A percentile compares a stretch with the other conserved stretches of the same genome.
phyloP scores from a whole-genome alignment of 2,888 invertebrate genomes.

The Lydus trimaculatus region DNA sequence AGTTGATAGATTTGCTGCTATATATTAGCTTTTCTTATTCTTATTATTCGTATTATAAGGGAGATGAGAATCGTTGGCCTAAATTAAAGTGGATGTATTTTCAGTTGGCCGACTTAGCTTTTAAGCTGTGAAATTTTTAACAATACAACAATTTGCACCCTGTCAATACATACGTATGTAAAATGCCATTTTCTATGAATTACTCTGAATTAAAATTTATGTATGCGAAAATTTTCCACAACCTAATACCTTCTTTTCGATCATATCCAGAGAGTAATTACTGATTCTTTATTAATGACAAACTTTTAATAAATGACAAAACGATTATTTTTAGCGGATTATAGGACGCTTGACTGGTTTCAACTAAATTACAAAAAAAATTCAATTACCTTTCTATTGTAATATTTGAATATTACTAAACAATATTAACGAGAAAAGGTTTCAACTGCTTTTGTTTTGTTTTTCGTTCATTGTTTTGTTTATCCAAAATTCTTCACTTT shows the following conservation, averaged over 20 bases:
- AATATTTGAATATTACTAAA: neutral
- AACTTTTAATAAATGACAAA: neutral
- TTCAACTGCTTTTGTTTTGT: neutral
- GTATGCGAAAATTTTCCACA: neutral
- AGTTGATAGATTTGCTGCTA: constrained; percentile 22
- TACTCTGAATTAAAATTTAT: neutral
- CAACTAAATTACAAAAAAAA: neutral
- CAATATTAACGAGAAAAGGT: neutral
- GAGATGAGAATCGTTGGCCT: neutral
- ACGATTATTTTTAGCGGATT: neutral
- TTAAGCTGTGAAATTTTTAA: no score
- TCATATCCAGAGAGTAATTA: neutral
- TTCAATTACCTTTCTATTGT: neutral
- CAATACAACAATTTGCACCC: no score
- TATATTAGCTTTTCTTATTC: constrained; percentile 30
- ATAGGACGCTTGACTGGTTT: neutral
- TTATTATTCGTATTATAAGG: neutral
- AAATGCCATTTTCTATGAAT: neutral
- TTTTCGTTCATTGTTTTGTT: neutral
- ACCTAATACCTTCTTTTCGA: neutral
- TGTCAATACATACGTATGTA: neutral
- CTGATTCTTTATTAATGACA: neutral
- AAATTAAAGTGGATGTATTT: no score
- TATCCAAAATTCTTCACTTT: neutral
- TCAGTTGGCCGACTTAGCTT: no score